Conservation (phyloP, 2,888 invertebrate genomes). For the Schrankia costaestrigalis region DNA sequence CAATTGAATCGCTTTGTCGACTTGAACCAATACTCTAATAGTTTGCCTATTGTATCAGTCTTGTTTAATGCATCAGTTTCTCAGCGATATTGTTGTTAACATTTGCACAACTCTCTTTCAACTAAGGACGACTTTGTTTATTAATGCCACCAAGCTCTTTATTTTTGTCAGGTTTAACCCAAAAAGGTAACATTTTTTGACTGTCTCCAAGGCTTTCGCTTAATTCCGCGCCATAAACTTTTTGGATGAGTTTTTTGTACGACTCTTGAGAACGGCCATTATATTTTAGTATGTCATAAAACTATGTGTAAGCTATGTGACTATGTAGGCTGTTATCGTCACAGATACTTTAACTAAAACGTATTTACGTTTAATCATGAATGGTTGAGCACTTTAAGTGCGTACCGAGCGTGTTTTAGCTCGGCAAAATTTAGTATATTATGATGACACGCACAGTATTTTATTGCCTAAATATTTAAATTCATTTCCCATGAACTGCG, state of each 20-base stretch:
- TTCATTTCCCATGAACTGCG: no score
- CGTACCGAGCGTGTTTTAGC: no score
- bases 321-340: conserved; percentile 12
- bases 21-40: conserved; percentile 9
- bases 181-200: conserved; percentile 18
- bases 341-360: conserved; percentile 11
- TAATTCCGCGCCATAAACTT: conserved; percentile 20
- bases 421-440: no score
- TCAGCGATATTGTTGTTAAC: conserved; percentile 22
- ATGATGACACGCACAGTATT: no score
- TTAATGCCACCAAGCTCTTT: conserved; percentile 20
- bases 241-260: conserved; percentile 18
- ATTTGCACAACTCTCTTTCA: conserved; percentile 32
- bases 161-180: conserved; percentile 33
- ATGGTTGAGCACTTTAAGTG: conserved; percentile 13
- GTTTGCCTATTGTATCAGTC: no score
- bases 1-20: conserved; percentile 8
- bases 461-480: no score
- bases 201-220: conserved; percentile 9
- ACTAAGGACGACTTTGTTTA: conserved; percentile 16
- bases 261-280: conserved; percentile 8
- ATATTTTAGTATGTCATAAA: conserved; percentile 21
- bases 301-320: conserved; percentile 14
- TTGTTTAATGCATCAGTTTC: conserved; percentile 18
- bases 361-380: conserved; percentile 13